These are phyloP conservation scores for Nemopilema nomurai DNA, from an alignment of 30 jellyfish, hydroid and myxozoan species.

Conservation along the genomic window DNA sequence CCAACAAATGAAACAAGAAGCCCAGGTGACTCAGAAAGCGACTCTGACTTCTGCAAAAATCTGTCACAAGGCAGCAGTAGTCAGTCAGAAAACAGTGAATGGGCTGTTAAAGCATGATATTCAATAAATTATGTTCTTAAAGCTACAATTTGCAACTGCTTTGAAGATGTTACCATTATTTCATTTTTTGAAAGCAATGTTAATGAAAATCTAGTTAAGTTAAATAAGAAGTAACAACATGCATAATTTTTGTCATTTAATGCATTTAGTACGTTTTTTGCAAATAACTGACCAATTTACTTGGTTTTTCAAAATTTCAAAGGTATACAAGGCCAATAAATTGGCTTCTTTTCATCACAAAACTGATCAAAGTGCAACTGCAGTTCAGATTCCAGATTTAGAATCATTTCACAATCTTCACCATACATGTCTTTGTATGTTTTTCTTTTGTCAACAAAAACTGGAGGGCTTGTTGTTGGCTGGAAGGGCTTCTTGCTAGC, in stretches of 20 bases:
- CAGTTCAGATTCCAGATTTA: constrained; percentile 43
- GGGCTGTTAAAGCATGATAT: constrained; percentile 9
- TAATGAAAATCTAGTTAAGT: not conserved
- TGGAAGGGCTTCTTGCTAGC: constrained; percentile 30
- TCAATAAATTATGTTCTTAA: not conserved
- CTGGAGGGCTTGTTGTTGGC: constrained; percentile 60
- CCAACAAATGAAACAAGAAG: constrained; percentile 24
- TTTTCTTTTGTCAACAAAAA: constrained; percentile 14
- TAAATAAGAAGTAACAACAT: not conserved
- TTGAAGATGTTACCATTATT: not conserved
- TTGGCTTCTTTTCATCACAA: constrained; percentile 45
- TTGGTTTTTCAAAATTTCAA: constrained; percentile 48
- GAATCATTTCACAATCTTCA: constrained; percentile 14
- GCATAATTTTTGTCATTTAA: no score
- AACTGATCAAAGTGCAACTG: constrained; percentile 57
- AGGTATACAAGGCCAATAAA: constrained; percentile 68
- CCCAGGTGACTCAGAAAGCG: constrained; percentile 58
- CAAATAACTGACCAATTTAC: no score
- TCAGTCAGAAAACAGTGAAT: constrained; percentile 46
- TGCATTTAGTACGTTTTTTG: no score
- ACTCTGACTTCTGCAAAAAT: constrained; percentile 56
- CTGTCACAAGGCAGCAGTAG: constrained; percentile 60
- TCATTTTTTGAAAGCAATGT: not conserved
- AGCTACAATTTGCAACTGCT: no score
- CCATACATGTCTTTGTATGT: constrained; percentile 47